Evolutionary conservation across 2,113 vertebrate genomes (phyloP), one percentile per base, ranked within the genome.

Genomic region (Camelus bactrianus): DNA sequence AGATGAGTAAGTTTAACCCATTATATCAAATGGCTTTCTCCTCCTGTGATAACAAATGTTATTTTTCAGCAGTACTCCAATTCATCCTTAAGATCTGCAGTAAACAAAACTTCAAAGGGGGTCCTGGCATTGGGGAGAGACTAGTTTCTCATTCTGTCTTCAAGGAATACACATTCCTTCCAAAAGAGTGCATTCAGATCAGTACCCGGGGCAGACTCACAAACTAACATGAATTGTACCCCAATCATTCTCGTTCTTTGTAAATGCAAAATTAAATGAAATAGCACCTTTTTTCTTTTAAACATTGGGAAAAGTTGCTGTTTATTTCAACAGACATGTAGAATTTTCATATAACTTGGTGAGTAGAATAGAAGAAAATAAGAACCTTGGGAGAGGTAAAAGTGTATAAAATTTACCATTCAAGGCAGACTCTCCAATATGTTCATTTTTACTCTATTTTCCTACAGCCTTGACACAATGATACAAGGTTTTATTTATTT

Each of bases 401-500:
- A 46, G 65, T 76, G 65, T 3, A 32, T 2, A 73, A 16, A 95
- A 89, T 85, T 95, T 62, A 91, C 19, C 82, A 48, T 79, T 73
- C 65, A 81, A 88, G 58, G 42, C 42, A 95, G 15, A 80, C 19
- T 67, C 30, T 67, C 28, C 6, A 56, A 35, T 26, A 30, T 76
- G 8, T 65, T 65, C 32, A 8, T 50, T 88, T 93, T 92, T 87
- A 67, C 30, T 84, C 5, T 58, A 13, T 79, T 38, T 94, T 94
- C 84, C 84, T 84, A 88, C 15, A 93, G 35, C 76, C 54, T 95
- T 88, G 83, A 82, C 28, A 65, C 7, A 65, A 28, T 91, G 46
- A 95, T 69, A 81, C 91, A 92, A 5, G 32, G 82, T 88, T 97
- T 76, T 92, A 46, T 94, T 97, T 88, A 95, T 85, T 92, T 91